These are phyloP conservation scores for Corythornis vintsioides DNA, from an alignment of 2,113 vertebrate species.

Conservation along the genomic window DNA sequence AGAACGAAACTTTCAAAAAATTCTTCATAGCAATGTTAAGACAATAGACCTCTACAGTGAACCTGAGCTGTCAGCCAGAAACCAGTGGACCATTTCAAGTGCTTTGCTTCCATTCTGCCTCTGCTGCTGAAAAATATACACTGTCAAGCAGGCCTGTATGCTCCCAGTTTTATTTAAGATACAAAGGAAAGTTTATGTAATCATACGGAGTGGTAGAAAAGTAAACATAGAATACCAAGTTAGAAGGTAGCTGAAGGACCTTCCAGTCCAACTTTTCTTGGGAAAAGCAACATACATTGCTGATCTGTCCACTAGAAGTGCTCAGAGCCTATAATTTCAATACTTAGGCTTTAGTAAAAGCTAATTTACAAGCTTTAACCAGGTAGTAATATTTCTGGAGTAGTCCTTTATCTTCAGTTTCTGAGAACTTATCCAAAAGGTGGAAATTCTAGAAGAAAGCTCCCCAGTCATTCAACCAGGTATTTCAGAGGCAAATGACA, in stretches of 20 bases:
- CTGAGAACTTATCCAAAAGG: background rate
- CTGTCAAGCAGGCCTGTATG: background rate
- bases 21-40: background rate
- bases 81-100: background rate
- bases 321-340: background rate
- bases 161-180: background rate
- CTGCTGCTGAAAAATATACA: background rate
- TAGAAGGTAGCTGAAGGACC: background rate
- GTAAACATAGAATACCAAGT: background rate
- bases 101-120: background rate
- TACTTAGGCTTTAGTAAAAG: background rate
- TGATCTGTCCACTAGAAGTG: background rate
- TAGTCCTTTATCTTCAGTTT: background rate
- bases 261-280: background rate
- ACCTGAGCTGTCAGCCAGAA: constrained; percentile 9
- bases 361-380: background rate
- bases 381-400: background rate
- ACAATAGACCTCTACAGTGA: background rate
- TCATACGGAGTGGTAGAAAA: background rate
- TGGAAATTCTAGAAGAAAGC: background rate
- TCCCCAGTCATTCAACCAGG: fast-evolving
- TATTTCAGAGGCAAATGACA: background rate
- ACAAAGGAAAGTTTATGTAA: background rate
- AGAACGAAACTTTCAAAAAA: constrained; percentile 21
- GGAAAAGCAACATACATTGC: background rate